These are phyloP conservation scores for Schrankia costaestrigalis DNA, from an alignment of 2,888 invertebrate species.

Conservation along the genomic window DNA sequence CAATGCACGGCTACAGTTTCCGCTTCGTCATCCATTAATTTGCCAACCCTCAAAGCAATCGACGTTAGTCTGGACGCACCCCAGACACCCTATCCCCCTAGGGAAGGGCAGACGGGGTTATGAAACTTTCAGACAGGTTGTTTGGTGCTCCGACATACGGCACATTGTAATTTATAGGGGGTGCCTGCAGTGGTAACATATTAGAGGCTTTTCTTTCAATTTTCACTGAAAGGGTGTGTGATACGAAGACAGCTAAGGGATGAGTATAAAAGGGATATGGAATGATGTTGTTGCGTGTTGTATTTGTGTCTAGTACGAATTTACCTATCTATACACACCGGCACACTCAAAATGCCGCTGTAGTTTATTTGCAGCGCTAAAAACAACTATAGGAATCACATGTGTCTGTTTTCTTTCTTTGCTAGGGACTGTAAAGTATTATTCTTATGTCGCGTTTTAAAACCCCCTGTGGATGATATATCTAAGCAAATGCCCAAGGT, in stretches of 20 bases:
- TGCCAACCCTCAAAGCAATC: constrained; percentile 26
- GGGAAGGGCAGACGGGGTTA: constrained; percentile 49
- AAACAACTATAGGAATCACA: too few relatives aligned
- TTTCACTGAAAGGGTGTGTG: constrained; percentile 17
- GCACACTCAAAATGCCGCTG: too few relatives aligned
- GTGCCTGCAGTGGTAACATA: constrained; percentile 23
- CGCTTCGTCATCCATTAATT: constrained; percentile 28
- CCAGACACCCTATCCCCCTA: constrained; percentile 25
- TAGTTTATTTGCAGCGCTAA: too few relatives aligned
- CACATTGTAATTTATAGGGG: constrained; percentile 35
- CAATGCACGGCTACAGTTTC: constrained; percentile 7
- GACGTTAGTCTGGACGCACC: constrained; percentile 33
- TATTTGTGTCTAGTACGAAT: constrained; percentile 1
- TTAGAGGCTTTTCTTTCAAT: constrained; percentile 21
- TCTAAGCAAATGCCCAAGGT: too few relatives aligned
- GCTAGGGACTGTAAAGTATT: too few relatives aligned
- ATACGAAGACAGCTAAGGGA: constrained; percentile 3
- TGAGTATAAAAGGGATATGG: constrained; percentile 2
- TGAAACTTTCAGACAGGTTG: constrained; percentile 65
- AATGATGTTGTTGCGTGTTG: not conserved
- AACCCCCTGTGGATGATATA: too few relatives aligned
- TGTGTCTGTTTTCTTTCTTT: too few relatives aligned
- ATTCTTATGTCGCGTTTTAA: too few relatives aligned
- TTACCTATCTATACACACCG: too few relatives aligned
- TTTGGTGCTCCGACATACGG: constrained; percentile 40